Base-by-base conservation (phyloP, 37 sponge, comb jelly and placozoan genomes). In the Crambe crambe region DNA sequence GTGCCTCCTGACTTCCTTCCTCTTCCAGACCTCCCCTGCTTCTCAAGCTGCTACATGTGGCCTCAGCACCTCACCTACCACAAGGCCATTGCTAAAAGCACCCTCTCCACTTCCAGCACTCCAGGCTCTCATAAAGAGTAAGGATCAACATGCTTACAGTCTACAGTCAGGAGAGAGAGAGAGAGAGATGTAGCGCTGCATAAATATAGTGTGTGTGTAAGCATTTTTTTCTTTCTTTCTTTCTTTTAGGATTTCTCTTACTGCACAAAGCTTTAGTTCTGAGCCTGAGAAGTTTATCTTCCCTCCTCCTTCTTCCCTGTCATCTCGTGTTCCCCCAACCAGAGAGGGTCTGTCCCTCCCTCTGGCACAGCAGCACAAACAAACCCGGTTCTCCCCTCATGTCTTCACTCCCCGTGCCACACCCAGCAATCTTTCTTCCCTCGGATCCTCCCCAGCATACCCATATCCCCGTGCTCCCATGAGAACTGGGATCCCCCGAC, bases 221-320 rank as follows among this genome's bases (percentile, higher is more conserved):
- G 15, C 30, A 61, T 30, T 32, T 21, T 40, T 42, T 27, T 70
- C 40, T 70, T 41, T 37, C 30, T 63, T 43, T 58, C 63, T 72
- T n/a, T 23, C 27, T 58, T 5, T 42, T 34, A 73, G 73, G 2
- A 20, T 20, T 5, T 62, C 62, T 2, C 58, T 17, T 2, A 42
- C 64, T 42, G 34, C 64, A 12, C 38, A 29, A 17, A 74, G 44
- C 32, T 44, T 30, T 56, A 41, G 81, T 17, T 56, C 81, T 37
- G 82, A 87, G 51, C 88, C 88, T 35, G 63, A 80, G 30, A 87
- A 81, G 63, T 87, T 87, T 72, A 87, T 87, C 57, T 87, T 87
- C 68, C 88, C 88, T 70, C 81, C 87, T 31, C 77, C 77, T 2
- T 22, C 77, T 21, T 23, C 73, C 0, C 26, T 71, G 9, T 40